These are phyloP conservation scores for Callorhinus ursinus DNA, from an alignment of 2,113 vertebrate genomes.

Conservation along the genomic window DNA sequence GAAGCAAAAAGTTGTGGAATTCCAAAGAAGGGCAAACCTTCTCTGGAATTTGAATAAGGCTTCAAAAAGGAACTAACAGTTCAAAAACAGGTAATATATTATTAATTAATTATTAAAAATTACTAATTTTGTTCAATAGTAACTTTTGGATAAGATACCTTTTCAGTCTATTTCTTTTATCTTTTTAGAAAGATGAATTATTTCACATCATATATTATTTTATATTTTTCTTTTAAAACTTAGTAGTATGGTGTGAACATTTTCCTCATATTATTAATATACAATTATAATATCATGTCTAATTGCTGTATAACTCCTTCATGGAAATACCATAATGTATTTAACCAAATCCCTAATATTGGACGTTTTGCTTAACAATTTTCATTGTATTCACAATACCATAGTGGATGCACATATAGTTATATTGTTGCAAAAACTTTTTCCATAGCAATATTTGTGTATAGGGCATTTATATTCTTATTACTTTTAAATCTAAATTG, in stretches of 20 bases:
- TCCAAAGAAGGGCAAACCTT: not conserved
- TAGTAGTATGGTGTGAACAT: not conserved
- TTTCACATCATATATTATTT: not conserved
- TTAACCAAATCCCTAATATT: not conserved
- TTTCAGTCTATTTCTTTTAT: not conserved
- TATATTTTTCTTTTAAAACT: not conserved
- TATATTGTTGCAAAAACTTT: not conserved
- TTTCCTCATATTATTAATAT: not conserved
- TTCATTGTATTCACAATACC: not conserved
- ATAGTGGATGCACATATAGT: not conserved
- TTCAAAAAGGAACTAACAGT: not conserved
- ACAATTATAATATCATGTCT: not conserved
- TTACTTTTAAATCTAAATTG: not conserved
- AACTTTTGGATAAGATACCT: not conserved
- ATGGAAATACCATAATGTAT: not conserved
- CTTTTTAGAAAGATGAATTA: not conserved
- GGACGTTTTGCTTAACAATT: not conserved
- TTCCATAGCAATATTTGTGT: not conserved
- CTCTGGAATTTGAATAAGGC: not conserved
- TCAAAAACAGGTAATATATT: not conserved
- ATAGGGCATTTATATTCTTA: not conserved
- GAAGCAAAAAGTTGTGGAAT: not conserved
- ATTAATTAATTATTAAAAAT: not conserved
- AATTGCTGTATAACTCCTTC: not conserved
- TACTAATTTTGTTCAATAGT: not conserved